These are phyloP conservation scores for Agelas oroides DNA, from an alignment of 37 sponge, comb jelly and placozoan genomes.

Conservation along the genomic window DNA sequence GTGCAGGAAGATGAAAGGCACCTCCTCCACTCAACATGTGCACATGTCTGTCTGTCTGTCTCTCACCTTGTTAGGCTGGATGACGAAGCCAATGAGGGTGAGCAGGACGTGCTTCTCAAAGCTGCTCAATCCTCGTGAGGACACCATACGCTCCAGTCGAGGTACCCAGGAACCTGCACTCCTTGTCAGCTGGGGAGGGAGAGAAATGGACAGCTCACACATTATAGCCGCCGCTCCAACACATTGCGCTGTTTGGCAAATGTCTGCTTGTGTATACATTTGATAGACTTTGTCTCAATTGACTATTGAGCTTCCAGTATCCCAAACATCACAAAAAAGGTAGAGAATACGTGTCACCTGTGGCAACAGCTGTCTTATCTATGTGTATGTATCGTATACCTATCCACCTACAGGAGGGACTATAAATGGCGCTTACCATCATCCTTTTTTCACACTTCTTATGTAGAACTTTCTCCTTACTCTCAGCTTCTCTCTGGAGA, in stretches of 20 bases:
- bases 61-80: slow-evolving; percentile 83
- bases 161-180: slow-evolving; percentile 73
- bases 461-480: slow-evolving; percentile 62
- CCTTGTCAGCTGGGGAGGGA: slow-evolving; percentile 56
- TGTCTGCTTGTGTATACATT: too few relatives aligned
- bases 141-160: slow-evolving; percentile 84
- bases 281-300: too few relatives aligned
- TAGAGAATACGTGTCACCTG: too few relatives aligned
- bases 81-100: slow-evolving; percentile 73
- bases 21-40: too few relatives aligned
- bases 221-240: background rate
- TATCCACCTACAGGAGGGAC: too few relatives aligned
- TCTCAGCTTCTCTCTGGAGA: slow-evolving; percentile 75
- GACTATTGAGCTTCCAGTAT: too few relatives aligned
- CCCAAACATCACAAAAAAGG: too few relatives aligned
- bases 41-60: background rate
- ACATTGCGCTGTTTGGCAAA: too few relatives aligned
- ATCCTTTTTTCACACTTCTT: slow-evolving; percentile 79
- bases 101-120: slow-evolving; percentile 87
- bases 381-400: too few relatives aligned
- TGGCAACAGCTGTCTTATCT: too few relatives aligned
- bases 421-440: slow-evolving; percentile 44
- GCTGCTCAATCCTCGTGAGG: slow-evolving; percentile 48
- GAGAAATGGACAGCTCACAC: too few relatives aligned
- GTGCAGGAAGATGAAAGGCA: too few relatives aligned